Evolutionary conservation across 92 coral and sea anemone species (phyloP).

Genomic region (Phymanthus crucifer): DNA sequence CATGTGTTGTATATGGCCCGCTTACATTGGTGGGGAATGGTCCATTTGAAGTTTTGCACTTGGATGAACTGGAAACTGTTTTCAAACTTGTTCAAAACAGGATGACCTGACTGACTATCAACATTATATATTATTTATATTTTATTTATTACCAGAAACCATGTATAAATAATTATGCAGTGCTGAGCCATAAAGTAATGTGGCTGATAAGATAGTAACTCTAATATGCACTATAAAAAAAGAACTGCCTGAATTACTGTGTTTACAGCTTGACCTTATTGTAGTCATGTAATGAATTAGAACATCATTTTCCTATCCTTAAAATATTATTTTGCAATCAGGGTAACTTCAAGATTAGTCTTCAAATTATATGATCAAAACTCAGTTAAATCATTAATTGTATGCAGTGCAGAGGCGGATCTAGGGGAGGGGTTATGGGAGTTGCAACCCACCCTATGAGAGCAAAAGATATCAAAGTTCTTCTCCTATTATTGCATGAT

Average conservation of each 20-base stretch:
- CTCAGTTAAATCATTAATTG: not conserved
- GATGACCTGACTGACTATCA: not conserved
- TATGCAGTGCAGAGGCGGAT: too few species aligned
- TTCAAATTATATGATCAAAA: conserved; percentile 9
- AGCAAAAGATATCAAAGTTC: too few species aligned
- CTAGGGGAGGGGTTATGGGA: too few species aligned
- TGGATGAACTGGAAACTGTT: conserved; percentile 49
- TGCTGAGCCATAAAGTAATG: not conserved
- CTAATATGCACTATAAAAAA: not conserved
- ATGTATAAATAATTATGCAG: conserved; percentile 9
- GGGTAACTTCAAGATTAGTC: conserved; percentile 12
- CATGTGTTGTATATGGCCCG: conserved; percentile 43
- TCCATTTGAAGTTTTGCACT: conserved; percentile 32
- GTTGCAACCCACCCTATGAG: too few species aligned
- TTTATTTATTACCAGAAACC: not conserved
- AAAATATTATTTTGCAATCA: conserved; percentile 4
- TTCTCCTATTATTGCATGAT: too few species aligned
- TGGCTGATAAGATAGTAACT: conserved; percentile 6
- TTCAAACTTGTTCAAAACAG: conserved; percentile 17
- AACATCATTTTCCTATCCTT: not conserved
- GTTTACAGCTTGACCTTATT: conserved; percentile 12
- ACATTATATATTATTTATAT: not conserved
- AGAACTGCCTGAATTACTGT: conserved; percentile 9
- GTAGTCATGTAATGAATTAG: conserved; percentile 17
- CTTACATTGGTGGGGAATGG: conserved; percentile 38